Base-by-base conservation (phyloP, 2,888 invertebrate species). In the Carterocephalus palaemon region DNA sequence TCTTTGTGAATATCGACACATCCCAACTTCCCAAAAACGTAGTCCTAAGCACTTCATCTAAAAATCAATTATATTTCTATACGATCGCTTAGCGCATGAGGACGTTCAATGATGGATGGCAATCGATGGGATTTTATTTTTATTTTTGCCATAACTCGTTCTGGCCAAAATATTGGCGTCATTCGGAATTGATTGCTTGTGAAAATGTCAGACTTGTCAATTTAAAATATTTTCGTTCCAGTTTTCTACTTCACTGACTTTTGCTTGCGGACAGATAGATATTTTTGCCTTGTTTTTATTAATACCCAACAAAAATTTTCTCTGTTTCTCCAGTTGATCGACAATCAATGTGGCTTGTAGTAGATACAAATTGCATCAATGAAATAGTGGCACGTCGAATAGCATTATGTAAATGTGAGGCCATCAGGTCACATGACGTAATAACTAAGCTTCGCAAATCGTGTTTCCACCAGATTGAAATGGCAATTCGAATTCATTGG, bases 121-220 rank as follows among this genome's bases (percentile, higher is more conserved):
- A 62, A 63, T 65, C 64, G 67, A 68, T 69, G 63, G 55, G 64
- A 70, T 65, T 75, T 70, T 71, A 67, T 75, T 62, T 62, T 63
- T 60, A 70, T 64, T 60, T 62, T 52, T 53, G 54, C 57, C 58
- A 54, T 65, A 67, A 65, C 67, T 64, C 70, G 68, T 65, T 66
- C 62, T 49, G 46, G 54, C 59, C 59, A 62, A n/a, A n/a, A 62
- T 59, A 65, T 66, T 59, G 67, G 55, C 63, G 71, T 72, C 75
- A 71, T 70, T 65, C 56, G 51, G 53, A 71, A 79, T 79, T 79
- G 77, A 80, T 80, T 75, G 75, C 68, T 64, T 66, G 61, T 65
- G 60, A 60, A 66, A 71, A 66, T 49, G 59, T 50, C 54, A 54
- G 62, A 64, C 56, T 57, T 64, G 51, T 50, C 46, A 40, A 45